Evolutionary conservation across 2,888 invertebrate genomes (phyloP).

Genomic region (Zygaena filipendulae): DNA sequence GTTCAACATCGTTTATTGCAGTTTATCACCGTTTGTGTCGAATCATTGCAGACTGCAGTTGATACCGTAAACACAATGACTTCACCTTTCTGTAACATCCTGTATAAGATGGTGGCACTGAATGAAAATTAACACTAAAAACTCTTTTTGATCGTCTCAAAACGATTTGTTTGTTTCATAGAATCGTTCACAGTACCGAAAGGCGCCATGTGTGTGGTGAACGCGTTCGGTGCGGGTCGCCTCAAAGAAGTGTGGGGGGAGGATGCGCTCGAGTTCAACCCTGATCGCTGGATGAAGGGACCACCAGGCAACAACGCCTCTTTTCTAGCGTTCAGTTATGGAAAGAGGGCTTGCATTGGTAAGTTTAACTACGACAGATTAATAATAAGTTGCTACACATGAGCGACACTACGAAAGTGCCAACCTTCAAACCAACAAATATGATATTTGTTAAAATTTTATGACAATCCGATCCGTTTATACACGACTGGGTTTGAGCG

Average conservation of each 20-base stretch:
- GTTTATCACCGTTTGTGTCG: background rate
- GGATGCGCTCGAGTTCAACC: conserved; percentile 29
- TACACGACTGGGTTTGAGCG: no score
- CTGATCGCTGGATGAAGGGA: conserved; percentile 36
- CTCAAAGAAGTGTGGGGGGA: conserved; percentile 32
- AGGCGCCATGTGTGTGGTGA: conserved; percentile 28
- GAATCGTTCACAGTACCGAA: conserved; percentile 32
- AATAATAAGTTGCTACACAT: no score
- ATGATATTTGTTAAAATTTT: no score
- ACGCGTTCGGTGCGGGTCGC: conserved; percentile 35
- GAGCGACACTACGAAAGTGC: no score
- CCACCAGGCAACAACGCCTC: conserved; percentile 16
- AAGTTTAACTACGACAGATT: conserved; percentile 10
- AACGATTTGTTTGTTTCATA: conserved; percentile 17
- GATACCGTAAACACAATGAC: background rate
- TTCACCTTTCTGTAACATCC: no score
- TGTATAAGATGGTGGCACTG: no score
- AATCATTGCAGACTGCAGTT: background rate
- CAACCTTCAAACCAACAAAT: background rate
- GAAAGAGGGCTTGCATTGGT: conserved; percentile 37
- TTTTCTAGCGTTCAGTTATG: conserved; percentile 35
- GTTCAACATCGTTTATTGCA: no score
- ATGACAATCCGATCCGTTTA: no score
- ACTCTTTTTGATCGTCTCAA: no score
- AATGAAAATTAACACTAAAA: no score